Base-by-base conservation (phyloP, 2,113 vertebrate genomes). In the Podarcis muralis region DNA sequence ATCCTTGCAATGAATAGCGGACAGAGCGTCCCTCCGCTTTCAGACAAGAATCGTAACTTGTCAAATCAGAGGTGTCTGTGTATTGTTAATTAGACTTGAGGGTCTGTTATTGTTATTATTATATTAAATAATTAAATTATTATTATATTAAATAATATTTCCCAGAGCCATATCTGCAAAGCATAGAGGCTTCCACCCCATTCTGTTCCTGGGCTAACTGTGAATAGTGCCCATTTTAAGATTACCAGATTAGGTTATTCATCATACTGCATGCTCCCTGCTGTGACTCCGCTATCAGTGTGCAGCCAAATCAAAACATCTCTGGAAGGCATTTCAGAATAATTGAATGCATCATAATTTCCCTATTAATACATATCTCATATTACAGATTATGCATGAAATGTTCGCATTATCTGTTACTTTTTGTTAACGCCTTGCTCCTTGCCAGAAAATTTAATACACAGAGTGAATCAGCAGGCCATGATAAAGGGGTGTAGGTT, bases 241-340 rank as follows among this genome's bases (percentile, higher is more conserved):
- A 99, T 99, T 99, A 99, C 98, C 98, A 99, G 99, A 99, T 99
- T 99, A 99, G 98, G 97, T 98, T 97, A 97, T 98, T 98, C 98
- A 98, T 99, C 98, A 98, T 97, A 98, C 97, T 98, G 97, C 96
- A 96, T 96, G 97, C 97, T 97, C 98, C 98, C 98, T 91, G 97
- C 97, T 96, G 98, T 96, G 98, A 95, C 91, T 96, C 96, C 96
- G 95, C 98, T 97, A 98, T 98, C 97, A 97, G 97, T 97, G 97
- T 96, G 93, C 95, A 95, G 97, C 96, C 97, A 98, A 98, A 98
- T 98, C 98, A 98, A 98, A 98, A 98, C 98, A 98, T 99, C 98
- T 98, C 98, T 98, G 97, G 97, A 98, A 98, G 98, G 98, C 98
- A 98, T 98, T 97, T 98, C 96, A 97, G 96, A 97, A 96, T 99